Conservation (phyloP, 2,888 invertebrate genomes). For the Nematopogon swammerdamellus region DNA sequence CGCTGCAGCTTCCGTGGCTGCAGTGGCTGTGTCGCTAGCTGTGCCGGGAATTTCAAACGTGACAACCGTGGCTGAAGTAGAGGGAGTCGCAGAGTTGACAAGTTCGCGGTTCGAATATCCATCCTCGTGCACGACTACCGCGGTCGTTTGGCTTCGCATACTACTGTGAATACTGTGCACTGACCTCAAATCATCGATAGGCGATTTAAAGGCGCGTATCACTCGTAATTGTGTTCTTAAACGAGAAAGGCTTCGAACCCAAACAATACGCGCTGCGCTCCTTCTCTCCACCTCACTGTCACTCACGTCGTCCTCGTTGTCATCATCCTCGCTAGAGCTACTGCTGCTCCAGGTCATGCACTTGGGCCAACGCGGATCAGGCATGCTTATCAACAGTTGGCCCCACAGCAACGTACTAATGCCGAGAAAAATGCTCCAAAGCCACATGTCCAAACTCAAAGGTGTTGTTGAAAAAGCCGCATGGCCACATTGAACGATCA, state of each 20-base stretch:
- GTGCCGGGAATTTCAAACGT: too few relatives aligned
- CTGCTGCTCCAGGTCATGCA: slow-evolving; percentile 71
- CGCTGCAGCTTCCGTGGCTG: too few relatives aligned
- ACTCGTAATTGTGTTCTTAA: slow-evolving; percentile 91
- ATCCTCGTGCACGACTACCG: too few relatives aligned
- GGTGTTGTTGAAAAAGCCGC: slow-evolving; percentile 76
- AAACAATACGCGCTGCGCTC: slow-evolving; percentile 88
- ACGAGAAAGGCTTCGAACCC: slow-evolving; percentile 90
- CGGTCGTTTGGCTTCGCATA: too few relatives aligned
- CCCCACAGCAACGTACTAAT: slow-evolving; percentile 80
- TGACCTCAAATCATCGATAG: slow-evolving; percentile 70
- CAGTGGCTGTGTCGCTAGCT: too few relatives aligned
- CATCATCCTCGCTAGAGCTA: slow-evolving; percentile 68
- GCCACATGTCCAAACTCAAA: slow-evolving; percentile 76
- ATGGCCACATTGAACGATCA: slow-evolving; percentile 79
- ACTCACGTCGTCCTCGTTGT: slow-evolving; percentile 67
- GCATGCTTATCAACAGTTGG: slow-evolving; percentile 77
- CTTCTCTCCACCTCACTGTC: slow-evolving; percentile 69
- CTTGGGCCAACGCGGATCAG: slow-evolving; percentile 75
- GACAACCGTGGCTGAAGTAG: too few relatives aligned
- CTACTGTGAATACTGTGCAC: too few relatives aligned
- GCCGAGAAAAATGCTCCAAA: slow-evolving; percentile 83
- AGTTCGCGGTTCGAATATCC: too few relatives aligned
- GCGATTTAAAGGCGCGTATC: slow-evolving; percentile 93
- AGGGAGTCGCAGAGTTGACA: too few relatives aligned